Percentiles rank a stretch among this genome's conserved stretches.
Evolutionary conservation across 35 echinoderm and acorn worm genomes (phyloP).

Genomic region (Apostichopus japonicus): DNA sequence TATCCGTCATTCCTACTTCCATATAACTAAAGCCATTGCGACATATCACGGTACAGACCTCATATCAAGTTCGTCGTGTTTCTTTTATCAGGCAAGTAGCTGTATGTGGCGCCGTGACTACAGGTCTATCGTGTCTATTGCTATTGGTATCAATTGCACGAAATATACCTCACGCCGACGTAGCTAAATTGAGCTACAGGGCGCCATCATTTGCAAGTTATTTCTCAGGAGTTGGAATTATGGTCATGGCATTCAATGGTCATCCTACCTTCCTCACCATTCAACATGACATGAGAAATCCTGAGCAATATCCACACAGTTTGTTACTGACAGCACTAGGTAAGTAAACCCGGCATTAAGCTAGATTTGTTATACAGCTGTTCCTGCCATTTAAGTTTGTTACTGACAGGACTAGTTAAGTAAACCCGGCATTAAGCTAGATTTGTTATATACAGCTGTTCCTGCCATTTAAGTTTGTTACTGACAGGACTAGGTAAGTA

Average conservation of each 20-base stretch:
- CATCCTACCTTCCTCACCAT: conserved; percentile 11
- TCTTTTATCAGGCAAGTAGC: neutral
- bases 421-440: no score
- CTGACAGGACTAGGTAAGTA: no score
- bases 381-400: no score
- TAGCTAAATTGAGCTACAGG: neutral
- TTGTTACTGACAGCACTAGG: neutral
- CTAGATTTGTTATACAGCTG: no score
- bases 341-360: neutral
- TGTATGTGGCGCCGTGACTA: neutral
- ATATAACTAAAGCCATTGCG: no score
- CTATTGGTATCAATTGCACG: neutral
- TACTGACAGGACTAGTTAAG: neutral
- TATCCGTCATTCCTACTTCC: no score
- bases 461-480: no score
- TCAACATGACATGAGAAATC: conserved; percentile 39
- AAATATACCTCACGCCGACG: neutral
- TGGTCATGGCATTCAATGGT: conserved; percentile 40
- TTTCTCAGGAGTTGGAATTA: conserved; percentile 18
- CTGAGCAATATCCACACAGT: conserved; percentile 4
- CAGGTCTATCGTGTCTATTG: neutral
- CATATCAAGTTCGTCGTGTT: neutral
- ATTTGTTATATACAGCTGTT: no score
- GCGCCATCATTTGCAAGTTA: neutral
- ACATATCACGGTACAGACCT: no score